phyloP scores from a whole-genome alignment of 2,888 invertebrate genomes.

The Xylophagus ater region DNA sequence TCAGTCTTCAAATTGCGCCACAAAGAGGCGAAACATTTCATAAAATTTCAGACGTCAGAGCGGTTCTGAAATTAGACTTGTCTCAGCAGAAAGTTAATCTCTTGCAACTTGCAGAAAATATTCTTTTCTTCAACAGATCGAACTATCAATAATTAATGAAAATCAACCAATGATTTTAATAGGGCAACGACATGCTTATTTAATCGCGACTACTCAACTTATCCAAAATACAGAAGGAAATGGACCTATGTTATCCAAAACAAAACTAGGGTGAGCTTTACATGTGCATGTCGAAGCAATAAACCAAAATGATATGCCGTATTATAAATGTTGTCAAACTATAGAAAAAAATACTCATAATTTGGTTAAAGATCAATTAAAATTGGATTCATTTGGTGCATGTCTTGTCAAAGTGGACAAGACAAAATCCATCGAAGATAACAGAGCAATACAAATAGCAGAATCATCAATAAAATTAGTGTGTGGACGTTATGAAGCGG shows the following conservation, averaged over 20 bases:
- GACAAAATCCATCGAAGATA: background rate
- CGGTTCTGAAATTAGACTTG: background rate
- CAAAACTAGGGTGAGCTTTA: background rate
- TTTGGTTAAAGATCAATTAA: background rate
- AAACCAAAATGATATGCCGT: constrained; percentile 1
- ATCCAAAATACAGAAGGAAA: background rate
- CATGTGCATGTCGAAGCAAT: no score
- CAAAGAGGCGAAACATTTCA: no score
- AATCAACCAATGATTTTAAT: background rate
- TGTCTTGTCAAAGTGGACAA: background rate
- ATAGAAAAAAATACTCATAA: background rate
- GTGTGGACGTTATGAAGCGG: constrained; percentile 13
- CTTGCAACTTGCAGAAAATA: background rate
- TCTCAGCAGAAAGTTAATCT: background rate
- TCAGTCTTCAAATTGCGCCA: background rate
- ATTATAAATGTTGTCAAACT: background rate
- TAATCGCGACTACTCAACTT: background rate
- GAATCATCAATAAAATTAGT: background rate
- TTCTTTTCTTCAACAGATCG: background rate
- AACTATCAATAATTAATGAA: background rate
- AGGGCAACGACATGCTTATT: background rate
- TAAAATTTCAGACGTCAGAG: background rate
- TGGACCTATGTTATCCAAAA: background rate
- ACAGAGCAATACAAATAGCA: background rate
- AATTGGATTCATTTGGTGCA: background rate